Conservation (phyloP, 2,797 vertebrate species). For the Cyclopterus lumpus region DNA sequence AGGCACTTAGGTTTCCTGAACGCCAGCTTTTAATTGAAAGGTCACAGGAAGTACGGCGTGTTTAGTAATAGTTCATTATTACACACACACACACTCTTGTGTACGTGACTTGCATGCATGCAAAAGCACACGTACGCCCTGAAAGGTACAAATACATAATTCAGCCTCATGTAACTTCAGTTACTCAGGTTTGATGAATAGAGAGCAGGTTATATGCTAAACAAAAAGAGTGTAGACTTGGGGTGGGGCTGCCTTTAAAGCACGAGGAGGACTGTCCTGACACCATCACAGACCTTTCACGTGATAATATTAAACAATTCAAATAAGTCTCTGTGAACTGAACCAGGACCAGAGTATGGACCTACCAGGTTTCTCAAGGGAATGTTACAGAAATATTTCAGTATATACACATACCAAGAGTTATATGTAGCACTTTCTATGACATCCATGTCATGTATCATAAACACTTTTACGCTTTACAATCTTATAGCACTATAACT, state of each 20-base stretch:
- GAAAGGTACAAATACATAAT: constrained; percentile 8
- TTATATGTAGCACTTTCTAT: background rate
- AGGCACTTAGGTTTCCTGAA: constrained; percentile 19
- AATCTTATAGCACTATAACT: background rate
- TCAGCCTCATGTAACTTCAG: constrained; percentile 10
- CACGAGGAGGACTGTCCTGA: background rate
- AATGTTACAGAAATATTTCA: background rate
- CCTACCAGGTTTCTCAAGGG: background rate
- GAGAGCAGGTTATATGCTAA: background rate
- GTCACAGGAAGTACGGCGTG: constrained; percentile 12
- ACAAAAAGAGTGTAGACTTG: background rate
- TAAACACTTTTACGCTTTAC: background rate
- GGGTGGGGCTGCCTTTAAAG: background rate
- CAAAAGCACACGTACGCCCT: background rate
- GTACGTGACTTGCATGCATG: background rate
- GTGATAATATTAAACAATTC: background rate
- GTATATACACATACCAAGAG: background rate
- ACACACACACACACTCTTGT: constrained; percentile 8
- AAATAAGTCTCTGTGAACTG: background rate
- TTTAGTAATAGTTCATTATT: constrained; percentile 32
- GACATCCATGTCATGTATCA: background rate
- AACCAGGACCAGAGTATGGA: background rate
- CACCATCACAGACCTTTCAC: background rate
- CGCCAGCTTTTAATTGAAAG: constrained; percentile 40
- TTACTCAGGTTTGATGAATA: constrained; percentile 4